A percentile compares a stretch with the other conserved stretches of the same genome.
Conservation (phyloP, 2,888 invertebrate species). For the Morinoia aosen region DNA sequence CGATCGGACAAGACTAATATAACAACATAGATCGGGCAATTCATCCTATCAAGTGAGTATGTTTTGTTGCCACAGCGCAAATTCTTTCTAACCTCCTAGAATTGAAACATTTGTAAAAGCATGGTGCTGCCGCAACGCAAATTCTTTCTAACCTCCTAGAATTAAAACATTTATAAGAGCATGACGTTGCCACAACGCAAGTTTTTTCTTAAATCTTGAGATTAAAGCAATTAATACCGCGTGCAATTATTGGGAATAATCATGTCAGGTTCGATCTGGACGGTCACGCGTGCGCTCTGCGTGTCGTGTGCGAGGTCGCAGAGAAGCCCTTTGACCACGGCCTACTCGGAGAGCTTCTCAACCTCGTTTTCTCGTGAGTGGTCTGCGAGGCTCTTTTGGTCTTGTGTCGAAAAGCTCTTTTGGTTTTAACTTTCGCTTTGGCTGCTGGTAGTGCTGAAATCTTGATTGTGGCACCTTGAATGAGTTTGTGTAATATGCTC, state of each 20-base stretch:
- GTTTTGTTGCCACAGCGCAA: too few species aligned
- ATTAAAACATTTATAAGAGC: background rate
- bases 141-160: too few species aligned
- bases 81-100: too few species aligned
- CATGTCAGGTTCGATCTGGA: conserved; percentile 56
- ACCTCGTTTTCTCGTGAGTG: conserved; percentile 61
- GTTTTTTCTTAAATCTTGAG: background rate
- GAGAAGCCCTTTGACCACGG: conserved; percentile 65
- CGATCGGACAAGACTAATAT: background rate
- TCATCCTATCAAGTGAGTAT: too few species aligned
- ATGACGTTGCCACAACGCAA: background rate
- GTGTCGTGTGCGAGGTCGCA: conserved; percentile 62
- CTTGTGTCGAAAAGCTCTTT: background rate
- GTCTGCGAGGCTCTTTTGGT: background rate
- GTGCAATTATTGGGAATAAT: background rate
- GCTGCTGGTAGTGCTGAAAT: background rate
- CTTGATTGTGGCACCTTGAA: background rate
- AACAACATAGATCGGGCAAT: too few species aligned
- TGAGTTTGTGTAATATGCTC: background rate
- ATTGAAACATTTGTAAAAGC: too few species aligned
- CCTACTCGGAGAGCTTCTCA: conserved; percentile 61
- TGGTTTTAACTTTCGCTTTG: background rate
- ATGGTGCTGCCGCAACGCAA: too few species aligned
- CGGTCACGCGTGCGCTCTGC: conserved; percentile 60
- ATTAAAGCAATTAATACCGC: background rate